Base-by-base conservation (phyloP, 1,140 invertebrate genomes). In the Bemisia tabaci region DNA sequence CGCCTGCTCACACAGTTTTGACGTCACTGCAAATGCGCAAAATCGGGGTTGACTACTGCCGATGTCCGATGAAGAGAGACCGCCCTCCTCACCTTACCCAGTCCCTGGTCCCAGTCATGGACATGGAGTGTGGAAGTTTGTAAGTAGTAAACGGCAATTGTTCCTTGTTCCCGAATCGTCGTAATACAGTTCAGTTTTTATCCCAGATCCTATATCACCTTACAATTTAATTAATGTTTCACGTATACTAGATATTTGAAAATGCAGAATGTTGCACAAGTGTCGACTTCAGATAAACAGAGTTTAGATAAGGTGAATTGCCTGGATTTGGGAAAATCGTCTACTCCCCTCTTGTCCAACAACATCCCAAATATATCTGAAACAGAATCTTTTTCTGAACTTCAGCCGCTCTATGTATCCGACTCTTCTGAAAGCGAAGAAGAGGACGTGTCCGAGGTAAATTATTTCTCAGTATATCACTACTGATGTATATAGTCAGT, bases 361-460 rank as follows among this genome's bases (percentile, higher is more conserved):
- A 84, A 82, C 70, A 84, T 82, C 74, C 85, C 86, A 75, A 85
- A 84, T 74, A 87, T 87, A 81, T 87, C 86, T 75, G 85, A 87
- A 83, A 87, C 84, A 77, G 85, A 88, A 81, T 87, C 85, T 77
- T 85, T 87, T 81, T 84, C 85, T 74, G 85, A 87, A 80, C 71
- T 80, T 68, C 85, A 87, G 79, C 85, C 88, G 72, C 86, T 85
- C 83, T 90, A 87, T 84, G 87, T 89, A 83, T 88, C 88, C 79
- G 90, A 92, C 82, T 86, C 90, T 78, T 93, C 90, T 71, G 90
- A 91, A 81, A 93, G 90, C 78, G 91, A 93, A 78, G 91, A 93
- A 79, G 91, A 94, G 78, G 92, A 91, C 80, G 89, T 91, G 77
- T 92, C 90, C 73, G 91, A 92, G 88, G 91, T 94, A 87, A 74